Conservation (phyloP, 2,888 invertebrate genomes). For the Eupithecia dodoneata region DNA sequence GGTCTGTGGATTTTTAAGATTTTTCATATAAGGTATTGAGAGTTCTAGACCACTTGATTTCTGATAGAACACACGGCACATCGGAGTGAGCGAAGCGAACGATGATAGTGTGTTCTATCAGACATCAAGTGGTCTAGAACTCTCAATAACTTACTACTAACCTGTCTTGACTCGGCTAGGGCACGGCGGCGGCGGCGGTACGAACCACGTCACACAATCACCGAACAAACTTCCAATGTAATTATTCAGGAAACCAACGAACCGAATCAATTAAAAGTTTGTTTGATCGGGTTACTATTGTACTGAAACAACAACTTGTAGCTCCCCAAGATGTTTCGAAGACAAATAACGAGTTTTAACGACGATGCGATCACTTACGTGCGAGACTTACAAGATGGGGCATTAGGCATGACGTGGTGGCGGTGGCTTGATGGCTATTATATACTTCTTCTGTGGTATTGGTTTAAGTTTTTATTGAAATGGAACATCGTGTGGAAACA, state of each 20-base stretch:
- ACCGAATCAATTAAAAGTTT: slow-evolving; percentile 32
- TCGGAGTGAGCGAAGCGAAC: too few species aligned
- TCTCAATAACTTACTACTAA: too few species aligned
- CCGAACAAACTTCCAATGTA: slow-evolving; percentile 3
- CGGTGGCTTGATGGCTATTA: background rate
- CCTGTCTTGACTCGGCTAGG: background rate
- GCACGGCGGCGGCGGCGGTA: background rate
- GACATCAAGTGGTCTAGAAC: too few species aligned
- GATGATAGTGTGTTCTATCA: too few species aligned
- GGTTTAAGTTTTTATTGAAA: background rate
- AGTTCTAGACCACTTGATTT: too few species aligned
- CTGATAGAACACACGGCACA: too few species aligned
- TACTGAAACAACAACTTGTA: slow-evolving; percentile 4
- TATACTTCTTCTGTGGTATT: background rate
- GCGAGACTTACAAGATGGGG: background rate
- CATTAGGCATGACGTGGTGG: background rate
- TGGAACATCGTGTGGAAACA: background rate
- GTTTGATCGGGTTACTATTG: slow-evolving; percentile 17
- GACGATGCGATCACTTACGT: background rate
- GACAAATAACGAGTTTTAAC: background rate
- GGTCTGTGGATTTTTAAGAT: too few species aligned
- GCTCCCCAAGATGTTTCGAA: background rate
- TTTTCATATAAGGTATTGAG: too few species aligned
- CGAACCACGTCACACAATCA: background rate
- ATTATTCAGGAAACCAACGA: slow-evolving; percentile 14